A percentile compares a stretch with the other conserved stretches of the same genome.
Conservation (phyloP, 2,113 vertebrate species). For the Chascanopsetta lugubris region DNA sequence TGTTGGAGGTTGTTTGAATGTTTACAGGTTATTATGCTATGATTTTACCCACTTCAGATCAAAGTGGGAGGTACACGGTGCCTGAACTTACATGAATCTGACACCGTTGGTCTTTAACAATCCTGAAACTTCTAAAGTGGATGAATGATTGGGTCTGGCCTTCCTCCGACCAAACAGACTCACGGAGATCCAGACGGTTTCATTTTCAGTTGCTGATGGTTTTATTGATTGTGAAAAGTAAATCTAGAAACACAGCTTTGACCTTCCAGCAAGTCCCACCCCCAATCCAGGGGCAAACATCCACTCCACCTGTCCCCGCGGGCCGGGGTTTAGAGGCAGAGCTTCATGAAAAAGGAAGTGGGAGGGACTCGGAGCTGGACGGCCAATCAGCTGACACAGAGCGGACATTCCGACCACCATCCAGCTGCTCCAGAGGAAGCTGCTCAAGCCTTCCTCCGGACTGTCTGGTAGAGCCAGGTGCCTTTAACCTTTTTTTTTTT, state of each 20-base stretch:
- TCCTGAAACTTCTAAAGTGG: too few relatives aligned
- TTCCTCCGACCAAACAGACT: not conserved
- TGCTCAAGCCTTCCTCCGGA: conserved; percentile 82
- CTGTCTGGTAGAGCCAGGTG: conserved; percentile 31
- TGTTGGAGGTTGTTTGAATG: too few relatives aligned
- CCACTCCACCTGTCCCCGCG: conserved; percentile 72
- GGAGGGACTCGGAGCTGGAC: conserved; percentile 44
- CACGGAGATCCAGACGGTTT: not conserved
- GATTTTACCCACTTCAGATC: too few relatives aligned
- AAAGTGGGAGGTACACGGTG: too few relatives aligned
- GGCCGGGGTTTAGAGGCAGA: conserved; percentile 72
- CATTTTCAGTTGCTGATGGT: conserved; percentile 40
- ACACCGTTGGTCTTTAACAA: too few relatives aligned
- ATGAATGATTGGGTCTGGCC: too few relatives aligned
- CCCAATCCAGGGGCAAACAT: conserved; percentile 71
- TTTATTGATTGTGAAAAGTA: conserved; percentile 78
- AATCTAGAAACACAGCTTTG: conserved; percentile 59
- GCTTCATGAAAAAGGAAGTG: conserved; percentile 77
- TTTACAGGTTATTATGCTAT: too few relatives aligned
- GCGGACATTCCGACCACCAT: conserved; percentile 24
- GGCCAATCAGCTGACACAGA: conserved; percentile 49
- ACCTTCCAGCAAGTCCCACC: conserved; percentile 48
- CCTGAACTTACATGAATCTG: too few relatives aligned
- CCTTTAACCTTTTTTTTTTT: not conserved
- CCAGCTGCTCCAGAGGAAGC: conserved; percentile 70